Base-by-base conservation (phyloP, 1,140 invertebrate species). In the Yoshiicerus persimilis region DNA sequence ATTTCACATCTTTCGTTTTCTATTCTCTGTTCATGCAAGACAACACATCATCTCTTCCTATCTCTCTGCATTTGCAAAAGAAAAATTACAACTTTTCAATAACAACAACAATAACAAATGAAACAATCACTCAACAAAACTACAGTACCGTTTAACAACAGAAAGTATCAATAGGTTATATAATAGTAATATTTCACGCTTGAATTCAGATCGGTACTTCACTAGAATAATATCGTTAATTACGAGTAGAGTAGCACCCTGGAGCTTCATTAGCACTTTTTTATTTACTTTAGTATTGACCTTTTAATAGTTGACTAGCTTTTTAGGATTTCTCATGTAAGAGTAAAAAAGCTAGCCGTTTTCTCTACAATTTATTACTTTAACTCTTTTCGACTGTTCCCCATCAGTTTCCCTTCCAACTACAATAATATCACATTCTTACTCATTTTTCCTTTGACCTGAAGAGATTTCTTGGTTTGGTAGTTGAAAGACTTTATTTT, bases 31-130 rank as follows among this genome's bases (percentile, higher is more conserved):
- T 36, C 75, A 80, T 38, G 32, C 75, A 80, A 80, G 30, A 80
- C 75, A 80, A 34, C 34, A 80, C 75, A 80, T 80, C 75, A 80
- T 80, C 75, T 80, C 75, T 80, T n/a, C 34, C 75, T 80, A 80
- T 80, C 75, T 80, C 75, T 80, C 75, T 80, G 75, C 75, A 80
- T 80, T 80, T 80, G 75, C 75, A 80, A 80, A 80, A 80, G 75
- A 80, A 80, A 70, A 80, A 80, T 80, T 80, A 80, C 75, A 80
- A 36, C 75, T 80, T 36, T 32, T 80, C 34, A 36, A 34, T 32
- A 80, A 38, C n/a, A 36, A 80, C 30, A 80, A 36, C 75, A 80
- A 80, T 38, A 80, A 80, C 75, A 80, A 80, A 80, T 80, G 75
- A 80, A 80, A 80, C 75, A 80, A 80, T 80, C 75, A 34, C 75